Conservation (phyloP, 2,888 invertebrate species). For the Odontocolon sp. region DNA sequence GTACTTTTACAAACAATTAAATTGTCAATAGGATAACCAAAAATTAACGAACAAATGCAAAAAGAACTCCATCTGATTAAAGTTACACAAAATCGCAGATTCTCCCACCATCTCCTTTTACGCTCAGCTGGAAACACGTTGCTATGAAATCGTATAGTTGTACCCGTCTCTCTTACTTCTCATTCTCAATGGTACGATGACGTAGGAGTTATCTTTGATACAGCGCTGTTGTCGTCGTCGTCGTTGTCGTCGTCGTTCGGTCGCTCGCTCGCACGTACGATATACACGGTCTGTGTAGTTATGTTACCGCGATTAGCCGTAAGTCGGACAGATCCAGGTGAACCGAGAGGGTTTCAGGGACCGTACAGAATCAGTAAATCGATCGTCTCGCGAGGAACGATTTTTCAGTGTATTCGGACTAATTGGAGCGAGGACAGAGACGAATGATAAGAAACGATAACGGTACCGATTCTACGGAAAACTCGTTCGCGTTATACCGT, state of each 20-base stretch:
- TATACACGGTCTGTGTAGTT: neutral
- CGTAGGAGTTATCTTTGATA: conserved; percentile 11
- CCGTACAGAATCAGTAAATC: neutral
- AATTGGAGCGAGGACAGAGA: conserved; percentile 29
- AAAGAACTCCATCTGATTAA: conserved; percentile 22
- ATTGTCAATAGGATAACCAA: neutral
- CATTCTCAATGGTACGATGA: conserved; percentile 25
- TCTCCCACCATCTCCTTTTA: neutral
- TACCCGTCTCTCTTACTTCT: conserved; percentile 11
- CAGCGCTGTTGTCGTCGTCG: conserved; percentile 36
- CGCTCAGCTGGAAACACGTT: neutral
- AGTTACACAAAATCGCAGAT: neutral
- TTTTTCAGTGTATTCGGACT: neutral
- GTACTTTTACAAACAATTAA: no score
- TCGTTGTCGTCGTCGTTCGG: conserved; percentile 23
- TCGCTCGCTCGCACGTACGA: conserved; percentile 2
- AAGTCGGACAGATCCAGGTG: conserved; percentile 9
- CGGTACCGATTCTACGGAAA: conserved; percentile 26
- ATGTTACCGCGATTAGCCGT: conserved; percentile 8
- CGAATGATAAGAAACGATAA: conserved; percentile 39
- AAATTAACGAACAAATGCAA: neutral
- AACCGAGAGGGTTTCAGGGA: neutral
- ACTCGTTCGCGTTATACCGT: conserved; percentile 21
- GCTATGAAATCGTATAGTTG: neutral
- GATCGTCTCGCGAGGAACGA: neutral